Conservation (phyloP, 1,140 invertebrate species). For the Eciton burchellii region DNA sequence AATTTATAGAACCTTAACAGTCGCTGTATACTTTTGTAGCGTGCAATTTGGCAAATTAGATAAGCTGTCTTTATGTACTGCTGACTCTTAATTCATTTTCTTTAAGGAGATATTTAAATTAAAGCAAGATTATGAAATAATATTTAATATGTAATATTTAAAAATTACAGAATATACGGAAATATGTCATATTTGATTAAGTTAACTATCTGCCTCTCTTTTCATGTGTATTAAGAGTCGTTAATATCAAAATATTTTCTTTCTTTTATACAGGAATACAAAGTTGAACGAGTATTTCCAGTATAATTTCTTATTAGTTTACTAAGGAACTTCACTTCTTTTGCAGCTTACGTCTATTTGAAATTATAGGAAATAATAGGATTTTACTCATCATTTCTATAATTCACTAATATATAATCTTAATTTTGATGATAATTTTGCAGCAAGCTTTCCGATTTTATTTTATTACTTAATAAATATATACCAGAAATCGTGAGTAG, state of each 20-base stretch:
- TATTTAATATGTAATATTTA: not conserved
- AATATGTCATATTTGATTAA: not conserved
- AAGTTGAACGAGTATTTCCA: slow-evolving; percentile 17
- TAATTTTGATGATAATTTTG: slow-evolving; percentile 1
- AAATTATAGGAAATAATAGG: slow-evolving; percentile 14
- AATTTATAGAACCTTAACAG: slow-evolving; percentile 33
- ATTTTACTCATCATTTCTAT: slow-evolving; percentile 2
- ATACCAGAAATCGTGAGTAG: not conserved
- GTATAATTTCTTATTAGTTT: slow-evolving; percentile 32
- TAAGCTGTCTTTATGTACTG: not conserved
- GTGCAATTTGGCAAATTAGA: not conserved
- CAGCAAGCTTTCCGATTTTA: slow-evolving; percentile 21
- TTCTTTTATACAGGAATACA: slow-evolving; percentile 22
- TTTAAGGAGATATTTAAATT: not conserved
- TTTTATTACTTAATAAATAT: slow-evolving; percentile 5
- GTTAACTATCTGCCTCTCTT: too few species aligned
- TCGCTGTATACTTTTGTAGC: not conserved
- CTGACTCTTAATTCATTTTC: not conserved
- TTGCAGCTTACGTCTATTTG: slow-evolving; percentile 16
- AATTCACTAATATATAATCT: not conserved
- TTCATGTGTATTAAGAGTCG: not conserved
- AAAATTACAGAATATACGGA: not conserved
- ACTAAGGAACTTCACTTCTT: not conserved
- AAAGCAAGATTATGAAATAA: not conserved
- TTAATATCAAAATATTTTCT: not conserved